phyloP scores from a whole-genome alignment of 2,888 invertebrate genomes.

The Rhagophthalmus giganteus region DNA sequence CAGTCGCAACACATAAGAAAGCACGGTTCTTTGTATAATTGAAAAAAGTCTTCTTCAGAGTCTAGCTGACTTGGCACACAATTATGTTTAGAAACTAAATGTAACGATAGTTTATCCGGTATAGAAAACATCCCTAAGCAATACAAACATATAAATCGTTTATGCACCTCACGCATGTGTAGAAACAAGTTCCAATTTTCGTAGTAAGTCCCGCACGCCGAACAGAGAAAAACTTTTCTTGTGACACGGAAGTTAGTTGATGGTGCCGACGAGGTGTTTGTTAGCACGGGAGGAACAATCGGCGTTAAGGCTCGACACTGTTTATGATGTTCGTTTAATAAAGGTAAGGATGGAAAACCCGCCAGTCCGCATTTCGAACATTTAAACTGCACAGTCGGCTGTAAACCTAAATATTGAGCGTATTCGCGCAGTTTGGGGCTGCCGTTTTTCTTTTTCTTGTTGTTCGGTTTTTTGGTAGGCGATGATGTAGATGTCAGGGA shows the following conservation, averaged over 20 bases:
- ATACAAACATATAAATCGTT: conserved; percentile 79
- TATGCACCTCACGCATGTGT: conserved; percentile 82
- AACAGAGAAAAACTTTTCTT: conserved; percentile 79
- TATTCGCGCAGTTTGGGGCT: conserved; percentile 58
- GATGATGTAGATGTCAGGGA: conserved; percentile 1
- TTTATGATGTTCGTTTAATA: conserved; percentile 70
- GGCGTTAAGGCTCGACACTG: conserved; percentile 57
- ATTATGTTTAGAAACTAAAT: conserved; percentile 77
- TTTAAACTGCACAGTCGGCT: conserved; percentile 71
- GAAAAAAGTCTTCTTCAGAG: conserved; percentile 68
- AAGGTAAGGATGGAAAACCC: conserved; percentile 67
- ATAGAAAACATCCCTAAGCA: conserved; percentile 82
- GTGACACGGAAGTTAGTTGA: conserved; percentile 66
- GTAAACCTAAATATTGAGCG: conserved; percentile 72
- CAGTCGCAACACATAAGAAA: conserved; percentile 81
- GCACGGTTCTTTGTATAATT: conserved; percentile 67
- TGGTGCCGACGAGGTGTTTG: conserved; percentile 46
- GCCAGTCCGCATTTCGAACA: conserved; percentile 74
- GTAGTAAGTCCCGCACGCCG: conserved; percentile 81
- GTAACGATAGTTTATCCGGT: conserved; percentile 76
- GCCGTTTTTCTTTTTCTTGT: conserved; percentile 18
- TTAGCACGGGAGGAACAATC: conserved; percentile 13
- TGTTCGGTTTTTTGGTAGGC: conserved; percentile 6
- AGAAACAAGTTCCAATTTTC: conserved; percentile 85
- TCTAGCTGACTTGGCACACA: conserved; percentile 71